Base-by-base conservation (phyloP, 1,140 invertebrate species). In the Vanessa atalanta region DNA sequence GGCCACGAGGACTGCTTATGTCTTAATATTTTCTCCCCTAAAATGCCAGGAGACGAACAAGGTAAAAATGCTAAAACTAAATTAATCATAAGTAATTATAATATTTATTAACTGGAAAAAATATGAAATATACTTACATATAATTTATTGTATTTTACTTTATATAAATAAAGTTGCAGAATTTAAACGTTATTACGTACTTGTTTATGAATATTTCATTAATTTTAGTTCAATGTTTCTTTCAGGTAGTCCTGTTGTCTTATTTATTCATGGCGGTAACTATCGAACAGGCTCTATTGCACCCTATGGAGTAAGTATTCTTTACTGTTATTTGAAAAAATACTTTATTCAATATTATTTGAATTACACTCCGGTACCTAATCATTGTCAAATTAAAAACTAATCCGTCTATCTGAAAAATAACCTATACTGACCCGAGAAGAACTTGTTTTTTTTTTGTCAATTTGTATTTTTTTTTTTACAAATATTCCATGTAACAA, bases 1-100 rank as follows among this genome's bases (percentile, higher is more conserved):
- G 95, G 95, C 23, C 93, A 91, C 48, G 97, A 97, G 84, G 96
- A 97, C 87, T 97, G 97, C 87, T 92, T 97, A 6, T 96, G 96
- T 83, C 93, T 97, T 15, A 97, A 97, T 83, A 93, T 97, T 14
- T 97, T 96, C 83, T 94, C 95, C 2, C 96, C 96, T 0, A 93
- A 93, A 72, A 92, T 95, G 75, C 94, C 94, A 0, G 93, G 94
- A 65, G 85, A 92, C 15, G 93, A 93, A 69, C 88, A 83, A 84
- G 90, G 90, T 89, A 43, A 37, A 37, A 23, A 53, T 53, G 5
- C n/a, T 23, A 55, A 55, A 16, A 16, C 14, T 3, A 15, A 15
- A 3, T 48, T 48, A 13, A 12, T 13, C 14, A 48, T 48, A 9
- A 53, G 14, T 8, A 53, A 53, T 53, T 31, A 31, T 31, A 31